Evolutionary conservation across 2,888 invertebrate genomes (phyloP).

Genomic region (Tipula confusa): DNA sequence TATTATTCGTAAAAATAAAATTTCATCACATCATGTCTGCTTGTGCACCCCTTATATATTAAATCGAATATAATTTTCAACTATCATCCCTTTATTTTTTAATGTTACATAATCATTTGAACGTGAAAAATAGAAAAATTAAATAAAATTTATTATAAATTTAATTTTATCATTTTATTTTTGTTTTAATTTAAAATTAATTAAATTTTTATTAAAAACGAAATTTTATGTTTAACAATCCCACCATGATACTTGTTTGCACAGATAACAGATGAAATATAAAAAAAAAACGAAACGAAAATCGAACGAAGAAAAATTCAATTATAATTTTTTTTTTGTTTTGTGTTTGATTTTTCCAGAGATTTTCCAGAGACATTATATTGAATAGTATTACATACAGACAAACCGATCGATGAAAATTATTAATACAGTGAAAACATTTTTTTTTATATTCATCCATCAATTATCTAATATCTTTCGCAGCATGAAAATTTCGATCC

Average conservation of each 20-base stretch:
- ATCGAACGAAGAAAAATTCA: conserved; percentile 14
- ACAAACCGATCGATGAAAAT: neutral
- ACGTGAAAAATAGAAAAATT: conserved; percentile 20
- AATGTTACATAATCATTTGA: neutral
- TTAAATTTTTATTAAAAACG: conserved; percentile 25
- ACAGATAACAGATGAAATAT: neutral
- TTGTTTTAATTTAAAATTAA: conserved; percentile 25
- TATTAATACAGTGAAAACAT: conserved; percentile 6
- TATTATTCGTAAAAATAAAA: neutral
- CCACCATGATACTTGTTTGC: conserved; percentile 20
- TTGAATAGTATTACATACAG: neutral
- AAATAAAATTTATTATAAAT: conserved; percentile 20
- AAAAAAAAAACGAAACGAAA: neutral
- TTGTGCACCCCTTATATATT: neutral
- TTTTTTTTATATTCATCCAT: conserved; percentile 4
- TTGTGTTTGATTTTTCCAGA: neutral
- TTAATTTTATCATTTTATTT: neutral
- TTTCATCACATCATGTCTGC: neutral
- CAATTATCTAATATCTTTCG: conserved; percentile 12
- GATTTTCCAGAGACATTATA: conserved; percentile 16
- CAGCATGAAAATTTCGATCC: neutral
- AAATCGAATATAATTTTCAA: neutral
- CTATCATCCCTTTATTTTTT: neutral
- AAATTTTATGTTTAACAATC: conserved; percentile 25
- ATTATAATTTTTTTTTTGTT: neutral